Evolutionary conservation across 1,140 invertebrate species (phyloP).

Genomic region (Nixonia krombeini): DNA sequence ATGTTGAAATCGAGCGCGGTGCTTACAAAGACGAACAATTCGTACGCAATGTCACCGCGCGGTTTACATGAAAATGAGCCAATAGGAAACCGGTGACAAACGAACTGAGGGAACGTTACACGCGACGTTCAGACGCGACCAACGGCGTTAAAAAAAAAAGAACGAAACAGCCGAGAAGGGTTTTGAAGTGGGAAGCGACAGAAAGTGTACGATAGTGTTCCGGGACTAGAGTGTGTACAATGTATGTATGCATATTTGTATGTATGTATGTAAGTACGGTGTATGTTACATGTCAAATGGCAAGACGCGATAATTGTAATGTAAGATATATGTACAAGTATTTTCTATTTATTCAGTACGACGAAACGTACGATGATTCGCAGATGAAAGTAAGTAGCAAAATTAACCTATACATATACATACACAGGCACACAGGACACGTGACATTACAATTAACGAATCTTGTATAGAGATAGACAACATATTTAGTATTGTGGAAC

Average conservation of each 20-base stretch:
- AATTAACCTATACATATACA: too few relatives aligned
- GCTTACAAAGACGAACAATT: too few relatives aligned
- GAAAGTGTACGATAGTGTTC: background rate
- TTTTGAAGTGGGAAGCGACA: background rate
- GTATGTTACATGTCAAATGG: background rate
- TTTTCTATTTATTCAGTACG: background rate
- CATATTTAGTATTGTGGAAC: constrained; percentile 26
- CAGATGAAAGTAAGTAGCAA: constrained; percentile 14
- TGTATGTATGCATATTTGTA: too few relatives aligned
- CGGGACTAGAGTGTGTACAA: background rate
- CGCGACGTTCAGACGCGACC: too few relatives aligned
- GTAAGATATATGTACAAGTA: background rate
- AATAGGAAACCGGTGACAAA: too few relatives aligned
- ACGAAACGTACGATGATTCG: too few relatives aligned
- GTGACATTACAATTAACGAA: constrained; percentile 24
- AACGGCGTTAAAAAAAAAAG: too few relatives aligned
- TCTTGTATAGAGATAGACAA: constrained; percentile 16
- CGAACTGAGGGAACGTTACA: too few relatives aligned
- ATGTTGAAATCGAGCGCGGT: too few relatives aligned
- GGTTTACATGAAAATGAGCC: too few relatives aligned
- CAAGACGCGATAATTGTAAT: background rate
- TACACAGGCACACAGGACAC: too few relatives aligned
- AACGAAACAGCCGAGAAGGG: background rate
- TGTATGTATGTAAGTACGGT: background rate
- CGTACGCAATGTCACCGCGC: too few relatives aligned